A percentile compares a stretch with the other conserved stretches of the same genome.
These are phyloP conservation scores for Drosophila virilis DNA, from an alignment of 1,140 invertebrate species.

Conservation along the genomic window DNA sequence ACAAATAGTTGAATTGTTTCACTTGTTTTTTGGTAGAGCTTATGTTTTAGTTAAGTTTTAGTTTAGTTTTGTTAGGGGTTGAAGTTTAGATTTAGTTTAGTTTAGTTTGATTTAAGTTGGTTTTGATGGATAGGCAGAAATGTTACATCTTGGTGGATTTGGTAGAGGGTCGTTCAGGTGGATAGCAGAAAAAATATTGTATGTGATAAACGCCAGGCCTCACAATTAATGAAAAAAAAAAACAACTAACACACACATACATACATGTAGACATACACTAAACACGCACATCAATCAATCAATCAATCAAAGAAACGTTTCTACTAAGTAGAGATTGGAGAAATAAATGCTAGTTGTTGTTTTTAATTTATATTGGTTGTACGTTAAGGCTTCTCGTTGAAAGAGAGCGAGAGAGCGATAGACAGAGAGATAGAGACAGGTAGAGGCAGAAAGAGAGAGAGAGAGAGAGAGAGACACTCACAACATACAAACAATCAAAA, in stretches of 20 bases:
- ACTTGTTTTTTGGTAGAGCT: slow-evolving; percentile 7
- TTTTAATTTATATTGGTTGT: slow-evolving; percentile 17
- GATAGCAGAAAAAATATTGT: slow-evolving; percentile 1
- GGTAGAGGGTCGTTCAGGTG: slow-evolving; percentile 4
- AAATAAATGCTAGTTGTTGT: slow-evolving; percentile 13
- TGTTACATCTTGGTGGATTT: slow-evolving; percentile 37
- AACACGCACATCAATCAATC: slow-evolving; percentile 49
- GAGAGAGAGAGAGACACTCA: slow-evolving; percentile 31
- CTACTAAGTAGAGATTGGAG: slow-evolving; percentile 22
- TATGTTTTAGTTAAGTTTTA: slow-evolving; percentile 4
- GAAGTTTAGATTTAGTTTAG: slow-evolving; percentile 18
- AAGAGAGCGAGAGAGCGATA: slow-evolving; percentile 22
- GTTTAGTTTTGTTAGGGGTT: slow-evolving; percentile 12
- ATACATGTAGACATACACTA: slow-evolving; percentile 39
- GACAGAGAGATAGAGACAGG: slow-evolving; percentile 26
- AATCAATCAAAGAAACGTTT: slow-evolving; percentile 56
- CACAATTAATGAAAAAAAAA: slow-evolving; percentile 18
- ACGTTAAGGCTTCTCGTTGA: slow-evolving; percentile 18
- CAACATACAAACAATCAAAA: slow-evolving; percentile 42
- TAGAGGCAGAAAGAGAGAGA: slow-evolving; percentile 18
- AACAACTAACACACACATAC: slow-evolving; percentile 15
- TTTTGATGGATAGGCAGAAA: slow-evolving; percentile 26
- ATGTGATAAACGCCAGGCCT: slow-evolving; percentile 26
- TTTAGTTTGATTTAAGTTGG: slow-evolving; percentile 24
- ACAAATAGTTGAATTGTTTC: slow-evolving; percentile 20